These are phyloP conservation scores for Saccostrea cuccullata DNA, from an alignment of 1,140 invertebrate species.

Conservation along the genomic window DNA sequence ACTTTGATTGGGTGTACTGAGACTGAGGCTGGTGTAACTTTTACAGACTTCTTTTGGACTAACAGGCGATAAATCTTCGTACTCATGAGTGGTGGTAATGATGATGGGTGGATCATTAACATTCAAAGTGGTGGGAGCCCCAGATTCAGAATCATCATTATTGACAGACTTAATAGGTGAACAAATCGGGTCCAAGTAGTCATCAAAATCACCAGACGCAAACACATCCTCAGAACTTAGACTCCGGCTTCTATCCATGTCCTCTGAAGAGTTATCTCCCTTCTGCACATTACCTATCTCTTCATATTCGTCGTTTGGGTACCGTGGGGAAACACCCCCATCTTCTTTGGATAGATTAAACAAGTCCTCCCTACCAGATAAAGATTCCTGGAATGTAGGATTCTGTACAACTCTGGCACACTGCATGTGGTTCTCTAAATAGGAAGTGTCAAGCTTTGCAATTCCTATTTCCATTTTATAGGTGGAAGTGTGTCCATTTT, in stretches of 20 bases:
- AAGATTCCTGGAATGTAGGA: neutral
- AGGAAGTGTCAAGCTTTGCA: conserved; percentile 2
- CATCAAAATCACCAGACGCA: neutral
- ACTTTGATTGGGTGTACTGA: conserved; percentile 1
- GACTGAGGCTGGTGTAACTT: neutral
- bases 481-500: neutral
- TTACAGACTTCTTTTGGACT: neutral
- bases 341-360: neutral
- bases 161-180: neutral
- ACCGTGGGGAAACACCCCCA: neutral
- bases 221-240: neutral
- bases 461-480: conserved; percentile 27
- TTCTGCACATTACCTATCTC: conserved; percentile 11
- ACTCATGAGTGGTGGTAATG: neutral
- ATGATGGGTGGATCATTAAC: neutral
- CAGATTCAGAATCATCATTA: neutral
- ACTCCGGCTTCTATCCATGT: neutral
- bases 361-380: neutral
- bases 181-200: neutral
- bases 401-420: conserved; percentile 16
- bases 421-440: conserved; percentile 1
- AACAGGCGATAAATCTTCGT: conserved; percentile 13
- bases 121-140: neutral
- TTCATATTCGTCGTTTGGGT: neutral
- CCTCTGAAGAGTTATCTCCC: neutral